phyloP scores from a whole-genome alignment of 2,113 vertebrate genomes.

The Gavia stellata region DNA sequence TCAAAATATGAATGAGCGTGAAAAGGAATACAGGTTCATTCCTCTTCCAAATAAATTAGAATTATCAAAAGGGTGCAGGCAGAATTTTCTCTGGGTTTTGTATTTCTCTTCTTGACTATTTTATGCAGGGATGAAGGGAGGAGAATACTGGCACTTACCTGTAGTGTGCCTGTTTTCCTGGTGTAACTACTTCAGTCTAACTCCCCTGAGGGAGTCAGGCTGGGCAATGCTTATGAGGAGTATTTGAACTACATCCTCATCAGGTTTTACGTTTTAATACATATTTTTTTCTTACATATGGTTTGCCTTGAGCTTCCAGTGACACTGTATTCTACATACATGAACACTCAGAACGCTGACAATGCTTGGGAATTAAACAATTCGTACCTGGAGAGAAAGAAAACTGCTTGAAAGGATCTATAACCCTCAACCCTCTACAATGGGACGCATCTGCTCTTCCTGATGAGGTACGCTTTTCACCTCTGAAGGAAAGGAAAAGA shows the following conservation, averaged over 20 bases:
- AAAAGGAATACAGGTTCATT: not conserved
- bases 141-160: not conserved
- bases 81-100: not conserved
- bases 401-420: not conserved
- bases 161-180: not conserved
- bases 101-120: not conserved
- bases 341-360: not conserved
- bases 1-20: conserved; percentile 31
- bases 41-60: not conserved
- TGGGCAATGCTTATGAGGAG: not conserved
- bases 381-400: not conserved
- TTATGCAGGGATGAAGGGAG: not conserved
- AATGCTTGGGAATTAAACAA: not conserved
- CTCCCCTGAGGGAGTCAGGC: not conserved
- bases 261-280: conserved; percentile 3
- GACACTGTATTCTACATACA: not conserved
- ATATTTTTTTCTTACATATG: not conserved
- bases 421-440: not conserved
- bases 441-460: not conserved
- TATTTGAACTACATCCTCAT: not conserved
- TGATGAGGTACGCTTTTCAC: not conserved
- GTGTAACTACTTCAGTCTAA: not conserved
- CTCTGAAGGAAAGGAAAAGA: not conserved
- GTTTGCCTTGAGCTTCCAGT: not conserved
- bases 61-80: not conserved